These are phyloP conservation scores for Enteromius radiatus DNA, from an alignment of 2,797 vertebrate genomes.

Conservation along the genomic window DNA sequence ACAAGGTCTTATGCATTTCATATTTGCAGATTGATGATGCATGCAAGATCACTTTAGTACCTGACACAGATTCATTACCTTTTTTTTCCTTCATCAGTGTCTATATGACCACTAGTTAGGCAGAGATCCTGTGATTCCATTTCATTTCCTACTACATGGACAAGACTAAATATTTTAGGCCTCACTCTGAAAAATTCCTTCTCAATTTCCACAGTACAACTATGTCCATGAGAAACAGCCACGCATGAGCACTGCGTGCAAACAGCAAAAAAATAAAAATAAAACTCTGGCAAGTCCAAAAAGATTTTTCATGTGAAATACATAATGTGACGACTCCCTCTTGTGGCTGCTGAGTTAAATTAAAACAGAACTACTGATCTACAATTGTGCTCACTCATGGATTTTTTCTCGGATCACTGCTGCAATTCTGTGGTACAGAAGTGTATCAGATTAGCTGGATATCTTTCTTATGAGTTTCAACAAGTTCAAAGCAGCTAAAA, in stretches of 20 bases:
- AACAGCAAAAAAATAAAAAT: not conserved
- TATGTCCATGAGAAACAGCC: slow-evolving; percentile 10
- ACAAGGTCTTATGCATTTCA: slow-evolving; percentile 32
- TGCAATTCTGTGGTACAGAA: not conserved
- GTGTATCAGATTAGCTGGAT: not conserved
- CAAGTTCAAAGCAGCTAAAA: slow-evolving; percentile 45
- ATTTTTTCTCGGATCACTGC: not conserved
- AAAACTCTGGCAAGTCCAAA: not conserved
- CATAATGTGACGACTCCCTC: slow-evolving; percentile 21
- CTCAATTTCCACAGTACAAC: not conserved
- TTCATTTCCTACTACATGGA: slow-evolving; percentile 18
- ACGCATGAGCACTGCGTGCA: not conserved
- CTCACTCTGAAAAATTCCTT: not conserved
- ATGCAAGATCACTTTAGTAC: not conserved
- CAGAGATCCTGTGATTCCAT: not conserved
- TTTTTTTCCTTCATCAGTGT: not conserved
- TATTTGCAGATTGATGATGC: slow-evolving; percentile 10
- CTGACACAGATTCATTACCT: slow-evolving; percentile 7
- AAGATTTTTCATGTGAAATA: not conserved
- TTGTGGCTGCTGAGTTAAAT: slow-evolving; percentile 22
- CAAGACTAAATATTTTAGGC: slow-evolving; percentile 7
- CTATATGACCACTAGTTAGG: slow-evolving; percentile 2
- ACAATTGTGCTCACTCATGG: not conserved
- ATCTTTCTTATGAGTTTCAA: slow-evolving; percentile 9
- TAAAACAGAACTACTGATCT: slow-evolving; percentile 6